Base-by-base conservation (phyloP, 2,888 invertebrate species). In the Bursaphelenchus okinawaensis region DNA sequence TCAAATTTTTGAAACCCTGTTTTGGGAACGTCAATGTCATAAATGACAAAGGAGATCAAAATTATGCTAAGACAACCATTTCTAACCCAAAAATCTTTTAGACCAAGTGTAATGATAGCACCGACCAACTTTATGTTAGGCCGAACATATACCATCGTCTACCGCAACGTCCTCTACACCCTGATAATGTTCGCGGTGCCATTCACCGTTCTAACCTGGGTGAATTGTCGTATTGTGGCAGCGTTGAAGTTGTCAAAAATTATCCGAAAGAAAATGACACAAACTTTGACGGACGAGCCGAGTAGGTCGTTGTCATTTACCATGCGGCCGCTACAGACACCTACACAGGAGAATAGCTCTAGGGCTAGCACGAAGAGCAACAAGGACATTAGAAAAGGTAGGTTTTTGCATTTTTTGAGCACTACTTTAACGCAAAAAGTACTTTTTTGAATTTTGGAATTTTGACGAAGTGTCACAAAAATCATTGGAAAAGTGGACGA, bases 181-280 rank as follows among this genome's bases (percentile, higher is more conserved):
- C 63, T 73, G 31, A 62, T 78, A 63, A 78, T 78, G 77, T 77
- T 78, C 64, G 70, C 75, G 61, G 26, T 77, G 16, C 78, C 78
- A n/a, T 78, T 78, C 62, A 67, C 72, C 52, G 66, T 73, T 22
- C 65, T 78, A 22, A 72, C 72, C 40, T 73, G 70, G 52, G 73
- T 77, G 24, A 78, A 78, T 65, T 63, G 75, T 23, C 62, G 72
- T 50, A 78, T 78, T 52, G 73, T 78, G 28, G 58, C 63, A 7
- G 74, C 75, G 16, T 67, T 76, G 7, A 63, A 72, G 19, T 68
- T 61, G 19, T 75, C 75, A 12, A 69, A 74, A 52, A 72, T 67
- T 72, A 75, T 40, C n/a, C 19, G 60, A 28, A 24, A 23, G 19
- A 63, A 29, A 20, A 65, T 24, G 23, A 62, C 50, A 59, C 20